Evolutionary conservation across 1,140 invertebrate genomes (phyloP).

Genomic region (Aporrectodea caliginosa): DNA sequence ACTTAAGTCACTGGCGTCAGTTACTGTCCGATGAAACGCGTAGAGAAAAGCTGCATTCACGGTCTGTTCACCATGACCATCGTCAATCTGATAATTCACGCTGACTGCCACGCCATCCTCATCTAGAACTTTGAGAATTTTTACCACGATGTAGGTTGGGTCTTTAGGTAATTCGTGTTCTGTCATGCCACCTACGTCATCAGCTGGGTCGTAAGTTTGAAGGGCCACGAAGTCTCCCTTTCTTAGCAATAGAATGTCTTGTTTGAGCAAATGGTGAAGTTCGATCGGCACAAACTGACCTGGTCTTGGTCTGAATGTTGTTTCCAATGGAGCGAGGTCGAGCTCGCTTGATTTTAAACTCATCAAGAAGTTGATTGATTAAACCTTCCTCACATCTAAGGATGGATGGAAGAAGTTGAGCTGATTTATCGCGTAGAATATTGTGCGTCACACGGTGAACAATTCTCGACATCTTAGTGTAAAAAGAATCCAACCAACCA

Average conservation of each 20-base stretch:
- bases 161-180: background rate
- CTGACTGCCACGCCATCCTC: background rate
- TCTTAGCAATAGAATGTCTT: background rate
- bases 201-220: background rate
- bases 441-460: background rate
- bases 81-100: constrained; percentile 4
- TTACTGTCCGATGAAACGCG: background rate
- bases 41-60: constrained; percentile 2
- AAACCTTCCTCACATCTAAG: background rate
- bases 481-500: no score
- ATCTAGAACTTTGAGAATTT: constrained; percentile 1
- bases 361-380: background rate
- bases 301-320: background rate
- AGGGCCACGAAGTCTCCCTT: background rate
- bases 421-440: background rate
- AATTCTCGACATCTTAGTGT: no score
- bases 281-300: background rate
- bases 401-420: background rate
- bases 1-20: background rate
- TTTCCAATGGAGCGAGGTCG: background rate
- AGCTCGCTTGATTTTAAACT: background rate
- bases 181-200: background rate
- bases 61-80: background rate
- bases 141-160: constrained; percentile 15
- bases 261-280: background rate